These are phyloP conservation scores for Leptinotarsa undecemlineata DNA, from an alignment of 1,140 invertebrate species.

Conservation along the genomic window DNA sequence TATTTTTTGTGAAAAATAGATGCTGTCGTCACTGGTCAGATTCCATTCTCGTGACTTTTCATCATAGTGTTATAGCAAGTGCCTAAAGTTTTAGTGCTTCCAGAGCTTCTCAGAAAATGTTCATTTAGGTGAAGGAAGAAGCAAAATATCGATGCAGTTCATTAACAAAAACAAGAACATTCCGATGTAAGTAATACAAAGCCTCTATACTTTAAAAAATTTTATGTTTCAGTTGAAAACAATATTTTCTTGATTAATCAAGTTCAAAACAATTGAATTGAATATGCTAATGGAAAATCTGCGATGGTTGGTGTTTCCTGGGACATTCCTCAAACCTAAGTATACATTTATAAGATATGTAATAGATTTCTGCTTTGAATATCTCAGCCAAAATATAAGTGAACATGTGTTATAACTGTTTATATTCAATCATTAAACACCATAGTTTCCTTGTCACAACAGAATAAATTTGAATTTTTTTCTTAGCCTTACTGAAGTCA, in stretches of 20 bases:
- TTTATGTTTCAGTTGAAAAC: background rate
- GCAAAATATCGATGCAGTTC: background rate
- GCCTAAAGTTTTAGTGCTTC: background rate
- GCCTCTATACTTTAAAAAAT: background rate
- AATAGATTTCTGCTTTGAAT: background rate
- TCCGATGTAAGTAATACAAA: constrained; percentile 2
- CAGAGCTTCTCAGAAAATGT: background rate
- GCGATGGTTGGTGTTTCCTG: background rate
- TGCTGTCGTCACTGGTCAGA: no score
- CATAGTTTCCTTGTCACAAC: no score
- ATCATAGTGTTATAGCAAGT: background rate
- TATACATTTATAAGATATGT: background rate
- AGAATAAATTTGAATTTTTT: no score
- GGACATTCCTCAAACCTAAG: background rate
- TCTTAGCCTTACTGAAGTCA: no score
- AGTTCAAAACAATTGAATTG: no score
- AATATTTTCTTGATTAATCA: background rate
- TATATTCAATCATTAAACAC: no score
- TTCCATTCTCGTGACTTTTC: no score
- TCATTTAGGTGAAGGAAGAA: constrained; percentile 1
- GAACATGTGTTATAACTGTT: no score
- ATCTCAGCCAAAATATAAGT: background rate
- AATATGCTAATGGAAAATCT: background rate
- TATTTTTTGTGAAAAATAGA: no score
- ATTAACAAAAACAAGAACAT: constrained; percentile 6